phyloP scores from a whole-genome alignment of 2,113 vertebrate genomes.

The Origma solitaria region DNA sequence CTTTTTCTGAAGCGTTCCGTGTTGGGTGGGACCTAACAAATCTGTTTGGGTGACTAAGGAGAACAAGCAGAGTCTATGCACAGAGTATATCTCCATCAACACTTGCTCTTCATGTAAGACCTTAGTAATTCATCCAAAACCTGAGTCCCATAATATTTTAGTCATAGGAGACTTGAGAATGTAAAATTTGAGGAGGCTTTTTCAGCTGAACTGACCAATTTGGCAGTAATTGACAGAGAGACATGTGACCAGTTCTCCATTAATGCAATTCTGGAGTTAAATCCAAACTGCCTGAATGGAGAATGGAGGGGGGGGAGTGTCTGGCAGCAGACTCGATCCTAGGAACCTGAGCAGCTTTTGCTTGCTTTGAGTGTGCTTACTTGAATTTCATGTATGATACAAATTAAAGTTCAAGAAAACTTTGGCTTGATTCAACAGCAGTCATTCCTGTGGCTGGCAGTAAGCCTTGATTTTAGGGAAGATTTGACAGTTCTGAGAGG shows the following conservation, averaged over 20 bases:
- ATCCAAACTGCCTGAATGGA: background rate
- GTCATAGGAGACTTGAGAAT: background rate
- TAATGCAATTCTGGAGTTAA: background rate
- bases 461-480: background rate
- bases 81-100: background rate
- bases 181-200: background rate
- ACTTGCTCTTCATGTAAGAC: background rate
- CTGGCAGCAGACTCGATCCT: fast-evolving
- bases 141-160: background rate
- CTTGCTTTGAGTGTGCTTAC: background rate
- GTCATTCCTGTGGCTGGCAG: background rate
- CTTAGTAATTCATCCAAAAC: background rate
- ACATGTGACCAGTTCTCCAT: background rate
- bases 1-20: background rate
- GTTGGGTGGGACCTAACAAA: background rate
- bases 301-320: background rate
- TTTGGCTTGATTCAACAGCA: background rate
- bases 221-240: background rate
- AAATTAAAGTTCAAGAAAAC: background rate
- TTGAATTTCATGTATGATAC: background rate
- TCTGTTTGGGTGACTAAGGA: background rate
- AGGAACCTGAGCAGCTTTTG: background rate
- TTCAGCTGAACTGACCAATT: background rate
- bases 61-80: background rate
- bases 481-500: background rate